Conservation (phyloP, 1,140 invertebrate genomes). For the Brachionus calyciflorus region DNA sequence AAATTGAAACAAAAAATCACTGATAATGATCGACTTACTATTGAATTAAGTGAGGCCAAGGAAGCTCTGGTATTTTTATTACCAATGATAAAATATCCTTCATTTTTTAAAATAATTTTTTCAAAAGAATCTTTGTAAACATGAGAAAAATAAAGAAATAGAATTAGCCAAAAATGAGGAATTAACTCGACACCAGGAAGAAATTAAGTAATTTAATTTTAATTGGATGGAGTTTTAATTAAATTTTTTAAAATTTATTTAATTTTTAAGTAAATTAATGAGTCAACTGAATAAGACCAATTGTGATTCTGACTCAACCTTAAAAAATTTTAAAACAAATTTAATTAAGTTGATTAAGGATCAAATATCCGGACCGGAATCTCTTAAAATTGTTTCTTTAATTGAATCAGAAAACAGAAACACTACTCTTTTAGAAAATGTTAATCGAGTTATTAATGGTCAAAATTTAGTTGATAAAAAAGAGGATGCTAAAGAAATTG, state of each 20-base stretch:
- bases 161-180: not conserved
- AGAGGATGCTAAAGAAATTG: constrained; percentile 46
- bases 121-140: constrained; percentile 28
- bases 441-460: not conserved
- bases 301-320: not conserved
- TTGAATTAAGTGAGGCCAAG: constrained; percentile 10
- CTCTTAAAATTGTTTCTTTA: not conserved
- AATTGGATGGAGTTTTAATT: not conserved
- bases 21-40: constrained; percentile 5
- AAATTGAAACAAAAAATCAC: not conserved
- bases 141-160: constrained; percentile 5
- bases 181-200: not conserved
- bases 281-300: not conserved
- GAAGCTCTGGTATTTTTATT: not conserved
- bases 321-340: not conserved
- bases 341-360: not conserved
- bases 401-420: not conserved
- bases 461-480: not conserved
- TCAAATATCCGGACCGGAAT: not conserved
- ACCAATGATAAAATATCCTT: too few species aligned
- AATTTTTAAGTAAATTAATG: constrained; percentile 14
- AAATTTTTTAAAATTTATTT: not conserved
- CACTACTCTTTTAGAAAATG: not conserved
- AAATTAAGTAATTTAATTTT: not conserved
- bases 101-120: too few species aligned